Percentiles rank a stretch among this genome's conserved stretches.
phyloP scores from a whole-genome alignment of 2,888 invertebrate genomes.

The Bellardia pandia region DNA sequence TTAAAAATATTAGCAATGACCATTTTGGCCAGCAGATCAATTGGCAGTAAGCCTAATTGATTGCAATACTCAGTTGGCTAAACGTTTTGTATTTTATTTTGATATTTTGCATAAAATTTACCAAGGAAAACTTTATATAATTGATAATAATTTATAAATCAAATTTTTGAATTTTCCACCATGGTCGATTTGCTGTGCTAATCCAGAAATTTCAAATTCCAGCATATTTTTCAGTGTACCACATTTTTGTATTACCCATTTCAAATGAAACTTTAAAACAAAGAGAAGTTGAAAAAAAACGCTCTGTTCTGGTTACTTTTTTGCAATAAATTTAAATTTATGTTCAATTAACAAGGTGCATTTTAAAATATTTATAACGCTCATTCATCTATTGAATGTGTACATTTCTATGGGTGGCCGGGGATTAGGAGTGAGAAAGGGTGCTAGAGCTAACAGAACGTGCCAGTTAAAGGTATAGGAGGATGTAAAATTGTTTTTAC shows the following conservation, averaged over 20 bases:
- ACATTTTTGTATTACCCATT: neutral
- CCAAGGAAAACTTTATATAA: no score
- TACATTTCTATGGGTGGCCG: conserved; percentile 16
- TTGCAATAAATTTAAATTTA: conserved; percentile 67
- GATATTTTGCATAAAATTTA: no score
- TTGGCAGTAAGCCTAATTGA: no score
- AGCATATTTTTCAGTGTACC: neutral
- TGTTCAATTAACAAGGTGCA: conserved; percentile 67
- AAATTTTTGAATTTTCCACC: no score
- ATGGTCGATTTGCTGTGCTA: no score
- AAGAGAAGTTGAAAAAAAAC: neutral
- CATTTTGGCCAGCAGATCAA: no score
- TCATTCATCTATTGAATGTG: conserved; percentile 60
- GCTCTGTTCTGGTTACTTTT: neutral
- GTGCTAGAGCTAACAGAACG: neutral
- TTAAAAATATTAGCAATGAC: no score
- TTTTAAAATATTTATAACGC: conserved; percentile 62
- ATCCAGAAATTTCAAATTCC: no score
- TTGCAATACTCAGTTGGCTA: no score
- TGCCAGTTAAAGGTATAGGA: neutral
- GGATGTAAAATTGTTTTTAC: conserved; percentile 56
- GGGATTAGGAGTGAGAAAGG: neutral
- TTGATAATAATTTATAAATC: no score
- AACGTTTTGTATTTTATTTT: no score
- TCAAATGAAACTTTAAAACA: neutral